Evolutionary conservation across 2,113 vertebrate genomes (phyloP), one percentile per base, ranked within the genome.

Genomic region (Gymnocephalus cernua): DNA sequence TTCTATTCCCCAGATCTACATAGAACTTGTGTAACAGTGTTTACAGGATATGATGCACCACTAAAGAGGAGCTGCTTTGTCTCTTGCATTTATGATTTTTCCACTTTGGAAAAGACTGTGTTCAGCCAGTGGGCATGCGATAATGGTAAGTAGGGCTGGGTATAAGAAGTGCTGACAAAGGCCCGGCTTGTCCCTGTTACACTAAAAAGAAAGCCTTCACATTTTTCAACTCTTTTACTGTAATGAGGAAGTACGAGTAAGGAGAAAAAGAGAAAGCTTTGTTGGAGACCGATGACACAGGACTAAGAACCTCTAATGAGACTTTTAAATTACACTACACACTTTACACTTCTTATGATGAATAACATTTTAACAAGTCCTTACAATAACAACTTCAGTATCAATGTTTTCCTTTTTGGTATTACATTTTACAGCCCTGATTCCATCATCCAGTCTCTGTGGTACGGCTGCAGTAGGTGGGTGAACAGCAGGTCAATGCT

Each of bases 401-500:
- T 38, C 4, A 50, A 32, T 35, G 21, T 19, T 19, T 19, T 51
- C 38, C 38, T 25, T 48, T 45, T 41, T 12, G 19, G 14, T 35
- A 6, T 27, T 48, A 18, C 15, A 61, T 59, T 10, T 70, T 44
- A 29, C 13, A 16, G 44, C 38, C 12, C 29, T 21, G 48, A 45
- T n/a, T 75, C 32, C 58, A 63, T 63, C 23, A 47, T 65, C 19
- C 54, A 56, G 47, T 57, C 19, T 77, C 18, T 54, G 19, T 19
- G 51, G 3, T 21, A 2, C 51, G 66, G n/a, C 84, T 51, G 51
- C 15, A 5, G 21, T n/a, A 57, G 38, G 45, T 65, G 29, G 64
- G 15, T 56, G 25, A 66, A 62, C 29, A 80, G 25, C 23, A 72
- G 51, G 62, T 78, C 61, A 69, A 62, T 79, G 77, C 5, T 4